Base-by-base conservation (phyloP, 1,140 invertebrate species). In the Drosophila funebris region DNA sequence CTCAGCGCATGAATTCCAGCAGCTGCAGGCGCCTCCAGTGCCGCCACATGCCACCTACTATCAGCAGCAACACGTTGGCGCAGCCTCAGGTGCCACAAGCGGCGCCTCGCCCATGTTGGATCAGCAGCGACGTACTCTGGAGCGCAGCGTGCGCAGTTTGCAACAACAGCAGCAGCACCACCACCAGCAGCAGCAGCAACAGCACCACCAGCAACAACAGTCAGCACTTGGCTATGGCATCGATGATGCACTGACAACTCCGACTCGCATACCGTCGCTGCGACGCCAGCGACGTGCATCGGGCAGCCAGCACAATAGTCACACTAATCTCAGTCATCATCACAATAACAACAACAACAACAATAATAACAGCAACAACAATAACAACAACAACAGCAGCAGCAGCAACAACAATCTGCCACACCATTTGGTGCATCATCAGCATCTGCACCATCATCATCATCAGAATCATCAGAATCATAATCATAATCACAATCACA, bases 251-350 rank as follows among this genome's bases (percentile, higher is more conserved):
- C 61, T 69, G 39, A 57, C 78, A 18, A 88, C 83, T 16, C 78
- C 84, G 5, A 82, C 88, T 14, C 71, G 90, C 8, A 91, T 91
- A 44, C 85, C 90, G 0, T 91, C 91, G 13, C 27, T 91, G 60
- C 62, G 88, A 4, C 62, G 90, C 6, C 90, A 90, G 57, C 52
- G 90, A 13, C 84, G 88, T 18, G 71, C 84, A 3, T 91, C 90
- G 1, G 84, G 66, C 69, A 76, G 75, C 52, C 80, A 74, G 68
- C 81, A 76, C 66, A 88, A 88, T 9, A 85, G 82, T 66, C 82
- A 85, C 70, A 87, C 61, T 43, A 85, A 81, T 81, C 82, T 67
- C 41, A 74, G 58, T 27, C 43, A 77, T 16, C 62, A 78, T 14
- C 54, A 72, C 11, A 56, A 66, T 20, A 78, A 71, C 53, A 63